Evolutionary conservation across 2,113 vertebrate species (phyloP).

Genomic region (Mola mola): DNA sequence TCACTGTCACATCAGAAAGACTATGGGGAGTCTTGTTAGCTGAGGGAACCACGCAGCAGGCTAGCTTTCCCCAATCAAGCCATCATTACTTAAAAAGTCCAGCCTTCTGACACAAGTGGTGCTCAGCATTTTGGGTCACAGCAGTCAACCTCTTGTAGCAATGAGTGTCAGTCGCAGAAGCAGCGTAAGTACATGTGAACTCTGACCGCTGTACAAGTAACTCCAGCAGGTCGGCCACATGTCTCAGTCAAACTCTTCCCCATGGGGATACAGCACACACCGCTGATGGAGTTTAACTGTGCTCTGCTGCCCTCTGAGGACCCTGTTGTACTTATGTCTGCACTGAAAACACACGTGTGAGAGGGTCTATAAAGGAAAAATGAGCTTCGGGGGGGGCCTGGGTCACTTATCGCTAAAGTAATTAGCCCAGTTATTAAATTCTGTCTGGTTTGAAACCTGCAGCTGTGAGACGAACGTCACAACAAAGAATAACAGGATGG

Average conservation of each 20-base stretch:
- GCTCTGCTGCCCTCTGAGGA: slow-evolving; percentile 37
- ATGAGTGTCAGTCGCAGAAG: slow-evolving; percentile 23
- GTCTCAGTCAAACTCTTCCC: slow-evolving; percentile 50
- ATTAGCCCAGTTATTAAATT: slow-evolving; percentile 43
- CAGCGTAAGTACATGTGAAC: slow-evolving; percentile 52
- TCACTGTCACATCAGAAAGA: slow-evolving; percentile 63
- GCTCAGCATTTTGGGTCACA: slow-evolving; percentile 26
- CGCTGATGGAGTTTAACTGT: slow-evolving; percentile 45
- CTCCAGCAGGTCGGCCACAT: slow-evolving; percentile 42
- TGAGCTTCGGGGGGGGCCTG: slow-evolving; percentile 27
- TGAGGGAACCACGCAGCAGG: slow-evolving; percentile 31
- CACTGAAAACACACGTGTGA: slow-evolving; percentile 31
- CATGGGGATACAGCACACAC: slow-evolving; percentile 23
- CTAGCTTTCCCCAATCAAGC: slow-evolving; percentile 44
- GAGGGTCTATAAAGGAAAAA: slow-evolving; percentile 32
- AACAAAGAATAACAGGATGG: slow-evolving; percentile 13
- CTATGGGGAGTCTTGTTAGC: slow-evolving; percentile 61
- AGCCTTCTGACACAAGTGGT: slow-evolving; percentile 36
- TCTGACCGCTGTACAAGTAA: slow-evolving; percentile 43
- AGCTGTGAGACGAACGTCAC: neutral
- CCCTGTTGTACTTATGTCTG: slow-evolving; percentile 34
- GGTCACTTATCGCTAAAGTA: slow-evolving; percentile 33
- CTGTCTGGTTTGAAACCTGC: neutral
- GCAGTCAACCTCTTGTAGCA: slow-evolving; percentile 37
- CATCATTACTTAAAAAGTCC: slow-evolving; percentile 40